Evolutionary conservation across 2,797 vertebrate genomes (phyloP).

Genomic region (Vultur gryphus): DNA sequence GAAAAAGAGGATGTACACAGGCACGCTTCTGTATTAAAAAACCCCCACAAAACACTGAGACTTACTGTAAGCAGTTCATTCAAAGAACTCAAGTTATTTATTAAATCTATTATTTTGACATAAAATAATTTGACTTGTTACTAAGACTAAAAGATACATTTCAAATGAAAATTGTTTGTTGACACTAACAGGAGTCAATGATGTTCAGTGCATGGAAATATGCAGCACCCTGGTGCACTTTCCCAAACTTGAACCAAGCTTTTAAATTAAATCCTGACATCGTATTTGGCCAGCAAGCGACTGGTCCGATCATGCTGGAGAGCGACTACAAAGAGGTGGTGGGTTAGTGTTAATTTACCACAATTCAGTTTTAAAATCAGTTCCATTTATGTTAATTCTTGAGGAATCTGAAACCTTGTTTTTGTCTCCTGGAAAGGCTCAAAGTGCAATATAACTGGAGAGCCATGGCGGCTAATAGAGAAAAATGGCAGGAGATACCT

Average conservation of each 20-base stretch:
- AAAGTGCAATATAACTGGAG: neutral
- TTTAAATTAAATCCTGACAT: neutral
- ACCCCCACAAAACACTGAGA: fast-evolving
- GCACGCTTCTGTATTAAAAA: neutral
- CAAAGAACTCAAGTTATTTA: neutral
- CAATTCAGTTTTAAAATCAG: neutral
- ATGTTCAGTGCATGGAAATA: neutral
- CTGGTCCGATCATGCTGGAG: neutral
- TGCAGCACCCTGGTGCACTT: neutral
- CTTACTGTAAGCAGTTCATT: neutral
- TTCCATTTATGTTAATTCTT: neutral
- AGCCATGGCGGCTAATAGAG: neutral
- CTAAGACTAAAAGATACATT: neutral
- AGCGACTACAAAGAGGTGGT: neutral
- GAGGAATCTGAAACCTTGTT: neutral
- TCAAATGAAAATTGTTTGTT: neutral
- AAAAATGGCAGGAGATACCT: neutral
- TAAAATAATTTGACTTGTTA: neutral
- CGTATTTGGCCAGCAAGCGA: neutral
- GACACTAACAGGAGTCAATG: neutral
- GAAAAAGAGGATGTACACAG: neutral
- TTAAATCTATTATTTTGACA: neutral
- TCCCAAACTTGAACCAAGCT: neutral
- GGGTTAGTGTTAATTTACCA: neutral
- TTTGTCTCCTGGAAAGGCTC: neutral